A percentile compares a stretch with the other conserved stretches of the same genome.
Evolutionary conservation across 2,888 invertebrate species (phyloP).

Genomic region (Hydropsyche betteni): DNA sequence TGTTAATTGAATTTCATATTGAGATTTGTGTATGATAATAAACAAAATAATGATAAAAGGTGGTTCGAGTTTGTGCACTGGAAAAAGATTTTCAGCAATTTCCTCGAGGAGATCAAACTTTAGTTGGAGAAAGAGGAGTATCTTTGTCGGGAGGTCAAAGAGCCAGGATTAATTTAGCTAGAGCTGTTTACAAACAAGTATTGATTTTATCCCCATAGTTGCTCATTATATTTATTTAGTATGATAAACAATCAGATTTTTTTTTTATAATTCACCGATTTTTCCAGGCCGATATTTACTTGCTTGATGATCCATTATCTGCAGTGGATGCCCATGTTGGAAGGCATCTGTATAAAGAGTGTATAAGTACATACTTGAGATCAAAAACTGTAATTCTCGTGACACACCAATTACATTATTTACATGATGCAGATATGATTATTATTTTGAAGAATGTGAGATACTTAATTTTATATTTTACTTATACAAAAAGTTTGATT

Average conservation of each 20-base stretch:
- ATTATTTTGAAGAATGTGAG: slow-evolving; percentile 69
- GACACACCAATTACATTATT: slow-evolving; percentile 80
- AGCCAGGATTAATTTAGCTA: slow-evolving; percentile 75
- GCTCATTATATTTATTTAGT: neutral
- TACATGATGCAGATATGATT: slow-evolving; percentile 68
- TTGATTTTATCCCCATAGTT: neutral
- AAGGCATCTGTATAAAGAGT: slow-evolving; percentile 74
- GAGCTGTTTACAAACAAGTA: slow-evolving; percentile 75
- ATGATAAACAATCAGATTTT: too few species aligned
- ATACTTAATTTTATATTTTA: slow-evolving; percentile 54
- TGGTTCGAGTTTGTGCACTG: slow-evolving; percentile 73
- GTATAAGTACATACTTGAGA: slow-evolving; percentile 65
- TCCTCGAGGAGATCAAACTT: slow-evolving; percentile 74
- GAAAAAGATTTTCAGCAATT: slow-evolving; percentile 79
- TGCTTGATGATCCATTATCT: slow-evolving; percentile 79
- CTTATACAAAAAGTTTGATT: slow-evolving; percentile 35
- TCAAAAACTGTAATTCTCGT: slow-evolving; percentile 74
- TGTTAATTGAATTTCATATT: slow-evolving; percentile 55
- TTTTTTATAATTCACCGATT: neutral
- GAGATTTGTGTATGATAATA: slow-evolving; percentile 6
- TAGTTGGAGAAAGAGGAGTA: slow-evolving; percentile 85
- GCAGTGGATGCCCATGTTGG: slow-evolving; percentile 79
- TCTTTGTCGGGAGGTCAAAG: slow-evolving; percentile 85
- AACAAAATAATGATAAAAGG: slow-evolving; percentile 53
- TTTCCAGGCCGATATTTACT: slow-evolving; percentile 72